These are phyloP conservation scores for Hemicrepidius hirtus DNA, from an alignment of 2,888 invertebrate species.

Conservation along the genomic window DNA sequence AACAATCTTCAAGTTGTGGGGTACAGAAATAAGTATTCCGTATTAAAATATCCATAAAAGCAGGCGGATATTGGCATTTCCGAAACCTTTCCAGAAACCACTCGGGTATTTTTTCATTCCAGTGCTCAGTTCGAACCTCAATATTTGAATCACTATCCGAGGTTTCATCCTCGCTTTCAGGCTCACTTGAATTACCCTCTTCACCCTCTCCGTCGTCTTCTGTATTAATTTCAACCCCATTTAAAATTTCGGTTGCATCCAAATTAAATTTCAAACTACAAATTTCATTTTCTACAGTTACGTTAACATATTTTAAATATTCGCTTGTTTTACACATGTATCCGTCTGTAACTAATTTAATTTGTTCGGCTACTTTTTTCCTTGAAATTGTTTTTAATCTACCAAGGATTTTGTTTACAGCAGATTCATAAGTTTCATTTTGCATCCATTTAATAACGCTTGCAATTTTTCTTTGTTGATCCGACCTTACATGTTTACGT, in stretches of 20 bases:
- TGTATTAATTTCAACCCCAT: constrained; percentile 51
- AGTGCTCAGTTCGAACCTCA: constrained; percentile 29
- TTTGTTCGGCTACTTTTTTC: constrained; percentile 74
- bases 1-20: constrained; percentile 83
- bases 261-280: neutral
- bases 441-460: constrained; percentile 85
- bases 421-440: constrained; percentile 81
- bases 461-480: constrained; percentile 82
- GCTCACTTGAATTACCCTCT: constrained; percentile 44
- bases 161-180: neutral
- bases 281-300: constrained; percentile 51
- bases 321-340: constrained; percentile 78
- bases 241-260: constrained; percentile 30
- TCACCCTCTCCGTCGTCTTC: constrained; percentile 51
- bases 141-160: neutral
- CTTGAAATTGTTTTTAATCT: constrained; percentile 77
- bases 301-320: constrained; percentile 77
- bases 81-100: constrained; percentile 82
- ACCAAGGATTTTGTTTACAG: constrained; percentile 80
- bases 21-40: constrained; percentile 79
- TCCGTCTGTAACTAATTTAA: constrained; percentile 78
- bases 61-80: constrained; percentile 77
- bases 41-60: constrained; percentile 81
- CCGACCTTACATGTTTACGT: constrained; percentile 73
- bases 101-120: constrained; percentile 70